A percentile compares a stretch with the other conserved stretches of the same genome.
phyloP scores from a whole-genome alignment of 2,888 invertebrate genomes.

The Acrobasis suavella region DNA sequence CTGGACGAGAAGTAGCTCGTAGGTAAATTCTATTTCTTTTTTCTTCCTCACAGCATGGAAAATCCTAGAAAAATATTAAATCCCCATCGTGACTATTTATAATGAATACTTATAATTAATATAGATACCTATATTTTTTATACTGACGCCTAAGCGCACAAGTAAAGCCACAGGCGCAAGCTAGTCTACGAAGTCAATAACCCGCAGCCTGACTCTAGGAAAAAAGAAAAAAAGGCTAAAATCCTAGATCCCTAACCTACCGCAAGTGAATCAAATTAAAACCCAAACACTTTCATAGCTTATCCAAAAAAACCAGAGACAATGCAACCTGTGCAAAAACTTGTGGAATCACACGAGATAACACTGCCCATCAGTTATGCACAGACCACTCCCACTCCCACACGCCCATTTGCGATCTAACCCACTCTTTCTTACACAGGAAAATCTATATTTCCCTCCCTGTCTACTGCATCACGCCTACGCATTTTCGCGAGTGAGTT shows the following conservation, averaged over 20 bases:
- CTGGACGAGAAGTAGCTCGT: no score
- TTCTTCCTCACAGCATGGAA: no score
- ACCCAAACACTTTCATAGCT: slow-evolving; percentile 61
- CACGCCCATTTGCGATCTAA: slow-evolving; percentile 61
- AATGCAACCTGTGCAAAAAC: slow-evolving; percentile 72
- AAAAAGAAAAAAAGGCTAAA: slow-evolving; percentile 13
- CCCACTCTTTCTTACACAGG: slow-evolving; percentile 45
- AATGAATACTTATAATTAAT: no score
- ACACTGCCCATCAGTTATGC: slow-evolving; percentile 61
- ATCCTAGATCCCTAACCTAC: slow-evolving; percentile 57
- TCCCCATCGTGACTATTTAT: no score
- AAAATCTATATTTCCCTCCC: slow-evolving; percentile 48
- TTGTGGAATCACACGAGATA: slow-evolving; percentile 60
- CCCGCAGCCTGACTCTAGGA: neutral
- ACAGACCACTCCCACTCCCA: slow-evolving; percentile 57
- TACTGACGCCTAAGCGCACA: neutral
- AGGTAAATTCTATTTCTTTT: no score
- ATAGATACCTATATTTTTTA: no score
- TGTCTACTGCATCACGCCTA: slow-evolving; percentile 65
- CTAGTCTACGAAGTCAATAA: neutral
- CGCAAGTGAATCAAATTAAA: slow-evolving; percentile 53
- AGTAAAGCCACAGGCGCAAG: neutral
- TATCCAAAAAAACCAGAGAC: slow-evolving; percentile 63
- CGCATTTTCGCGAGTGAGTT: slow-evolving; percentile 66
- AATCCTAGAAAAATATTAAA: no score